Evolutionary conservation across 2,113 vertebrate genomes (phyloP).

Genomic region (Gnathonemus longibarbis): DNA sequence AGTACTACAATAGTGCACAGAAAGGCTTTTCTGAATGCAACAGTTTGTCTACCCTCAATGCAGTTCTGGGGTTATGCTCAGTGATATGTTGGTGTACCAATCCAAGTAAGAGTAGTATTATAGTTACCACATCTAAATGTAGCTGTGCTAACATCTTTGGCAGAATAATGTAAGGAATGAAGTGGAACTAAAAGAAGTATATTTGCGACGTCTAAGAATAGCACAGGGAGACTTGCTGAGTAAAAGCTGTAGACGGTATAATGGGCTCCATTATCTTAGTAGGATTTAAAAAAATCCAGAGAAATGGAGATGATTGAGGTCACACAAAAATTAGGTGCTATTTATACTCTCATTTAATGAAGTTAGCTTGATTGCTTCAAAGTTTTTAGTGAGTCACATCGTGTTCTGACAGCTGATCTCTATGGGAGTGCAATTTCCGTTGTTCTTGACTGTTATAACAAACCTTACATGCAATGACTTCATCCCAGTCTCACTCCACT

Average conservation of each 20-base stretch:
- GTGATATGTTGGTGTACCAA: background rate
- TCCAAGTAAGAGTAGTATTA: background rate
- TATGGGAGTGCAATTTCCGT: background rate
- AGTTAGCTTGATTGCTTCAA: background rate
- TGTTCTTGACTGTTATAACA: background rate
- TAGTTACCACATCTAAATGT: background rate
- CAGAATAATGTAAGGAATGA: background rate
- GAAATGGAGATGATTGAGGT: constrained; percentile 7
- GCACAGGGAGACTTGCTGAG: background rate
- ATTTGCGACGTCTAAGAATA: background rate
- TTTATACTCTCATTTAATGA: constrained; percentile 2
- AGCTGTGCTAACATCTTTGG: background rate
- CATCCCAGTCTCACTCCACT: background rate
- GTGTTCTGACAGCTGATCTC: background rate
- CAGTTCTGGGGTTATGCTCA: background rate
- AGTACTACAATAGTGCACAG: background rate
- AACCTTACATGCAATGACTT: background rate
- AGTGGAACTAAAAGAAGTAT: background rate
- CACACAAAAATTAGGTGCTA: background rate
- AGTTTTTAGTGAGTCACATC: background rate
- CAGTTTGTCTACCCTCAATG: background rate
- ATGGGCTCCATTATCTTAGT: background rate
- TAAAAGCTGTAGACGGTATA: background rate
- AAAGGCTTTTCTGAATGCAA: background rate
- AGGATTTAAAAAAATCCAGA: background rate